These are phyloP conservation scores for Rafetus swinhoei DNA, from an alignment of 2,113 vertebrate genomes.

Conservation along the genomic window DNA sequence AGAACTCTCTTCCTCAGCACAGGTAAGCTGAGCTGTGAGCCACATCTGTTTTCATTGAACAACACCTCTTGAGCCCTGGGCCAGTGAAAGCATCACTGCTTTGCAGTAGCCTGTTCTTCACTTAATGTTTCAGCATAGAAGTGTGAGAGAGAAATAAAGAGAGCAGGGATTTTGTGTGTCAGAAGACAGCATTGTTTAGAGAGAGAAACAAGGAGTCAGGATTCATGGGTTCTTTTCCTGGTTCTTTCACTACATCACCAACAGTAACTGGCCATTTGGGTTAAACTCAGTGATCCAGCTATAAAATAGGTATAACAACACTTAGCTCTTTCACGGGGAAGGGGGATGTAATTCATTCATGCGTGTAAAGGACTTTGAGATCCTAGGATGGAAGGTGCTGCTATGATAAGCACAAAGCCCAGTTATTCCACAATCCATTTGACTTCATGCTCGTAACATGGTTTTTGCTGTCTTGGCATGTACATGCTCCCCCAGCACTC, in stretches of 20 bases:
- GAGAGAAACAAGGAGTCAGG: background rate
- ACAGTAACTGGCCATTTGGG: background rate
- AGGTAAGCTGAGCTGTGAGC: conserved; percentile 75
- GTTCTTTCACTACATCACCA: background rate
- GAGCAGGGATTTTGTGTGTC: background rate
- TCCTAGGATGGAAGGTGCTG: background rate
- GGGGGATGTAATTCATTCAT: background rate
- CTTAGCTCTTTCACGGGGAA: background rate
- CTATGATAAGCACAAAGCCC: background rate
- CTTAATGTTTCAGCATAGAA: background rate
- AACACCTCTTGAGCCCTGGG: background rate
- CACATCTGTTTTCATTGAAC: background rate
- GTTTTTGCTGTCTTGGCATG: background rate
- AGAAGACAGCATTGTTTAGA: background rate
- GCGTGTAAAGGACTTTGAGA: background rate
- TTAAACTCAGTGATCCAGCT: background rate
- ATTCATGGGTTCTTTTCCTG: background rate
- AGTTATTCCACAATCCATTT: background rate
- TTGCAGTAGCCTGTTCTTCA: background rate
- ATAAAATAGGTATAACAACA: background rate
- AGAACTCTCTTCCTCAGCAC: conserved; percentile 84
- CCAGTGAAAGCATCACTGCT: background rate
- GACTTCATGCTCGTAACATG: background rate
- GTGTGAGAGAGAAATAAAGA: background rate
- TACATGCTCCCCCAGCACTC: background rate